Conservation (phyloP, 2,113 vertebrate species). For the Gallinago jamesoni region DNA sequence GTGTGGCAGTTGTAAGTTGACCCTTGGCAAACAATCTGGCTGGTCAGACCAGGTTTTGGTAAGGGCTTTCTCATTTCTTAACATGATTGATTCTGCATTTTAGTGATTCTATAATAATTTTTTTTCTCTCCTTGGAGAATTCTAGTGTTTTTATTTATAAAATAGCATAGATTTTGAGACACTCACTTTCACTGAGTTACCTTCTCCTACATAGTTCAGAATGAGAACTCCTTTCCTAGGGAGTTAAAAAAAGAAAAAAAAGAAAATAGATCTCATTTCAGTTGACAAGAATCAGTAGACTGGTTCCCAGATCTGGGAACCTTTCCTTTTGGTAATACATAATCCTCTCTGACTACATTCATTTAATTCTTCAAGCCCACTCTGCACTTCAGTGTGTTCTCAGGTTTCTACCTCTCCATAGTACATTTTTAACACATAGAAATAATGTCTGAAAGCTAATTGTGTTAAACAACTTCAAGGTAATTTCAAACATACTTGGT, state of each 20-base stretch:
- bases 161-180: background rate
- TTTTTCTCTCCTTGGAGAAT: background rate
- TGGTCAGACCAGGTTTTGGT: background rate
- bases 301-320: constrained; percentile 42
- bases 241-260: background rate
- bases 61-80: background rate
- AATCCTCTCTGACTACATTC: constrained; percentile 54
- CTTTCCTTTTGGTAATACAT: constrained; percentile 48
- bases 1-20: background rate
- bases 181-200: background rate
- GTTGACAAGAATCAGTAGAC: constrained; percentile 62
- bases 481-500: constrained; percentile 21
- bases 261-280: constrained; percentile 41
- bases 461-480: constrained; percentile 1
- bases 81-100: background rate
- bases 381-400: constrained; percentile 35
- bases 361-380: constrained; percentile 45
- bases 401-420: constrained; percentile 36
- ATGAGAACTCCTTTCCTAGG: background rate
- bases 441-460: constrained; percentile 32
- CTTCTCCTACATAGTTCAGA: background rate
- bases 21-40: background rate
- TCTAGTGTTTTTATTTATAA: background rate
- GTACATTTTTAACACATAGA: constrained; percentile 31
- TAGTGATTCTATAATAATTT: background rate